Evolutionary conservation across 2,113 vertebrate genomes (phyloP), one percentile per base, ranked within the genome.

Genomic region (Pseudorhombus dupliciocellatus): DNA sequence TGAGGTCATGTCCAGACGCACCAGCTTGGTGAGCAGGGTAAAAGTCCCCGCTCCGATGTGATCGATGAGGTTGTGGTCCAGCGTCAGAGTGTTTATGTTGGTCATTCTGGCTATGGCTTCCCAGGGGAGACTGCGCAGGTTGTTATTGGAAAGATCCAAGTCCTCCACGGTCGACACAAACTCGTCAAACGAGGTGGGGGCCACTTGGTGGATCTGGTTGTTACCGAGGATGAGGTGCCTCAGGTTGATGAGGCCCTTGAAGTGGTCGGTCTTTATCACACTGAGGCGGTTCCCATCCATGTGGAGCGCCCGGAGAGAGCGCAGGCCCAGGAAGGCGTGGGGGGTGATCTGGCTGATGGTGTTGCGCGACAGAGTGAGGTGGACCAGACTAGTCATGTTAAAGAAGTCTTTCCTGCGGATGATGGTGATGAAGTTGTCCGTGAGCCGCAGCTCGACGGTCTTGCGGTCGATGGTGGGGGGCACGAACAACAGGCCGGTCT

Each of bases 331-430:
- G 2, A 98, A 98, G 73, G 97, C 95, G 0, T 94, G 94, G 0
- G 97, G 95, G 0, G 94, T 93, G 65, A 98, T 90, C 80, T 97
- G 96, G 78, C 96, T 97, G 51, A 98, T 95, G 63, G 97, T 97
- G 84, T 98, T 98, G 0, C 97, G 94, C 3, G 97, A 98, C 28
- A 98, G 87, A 1, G 97, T 98, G 54, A 98, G 95, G 87, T 98
- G 96, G 20, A 98, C 97, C 86, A 98, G 79, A 85, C 95, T 98
- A 66, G 95, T 98, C 97, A 98, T 98, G 93, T 98, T 98, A 87
- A 94, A 91, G 73, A 98, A 98, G 89, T 98, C 97, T 24, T 95
- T 92, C 55, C 91, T 93, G 4, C 96, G 95, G 14, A 98, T 93
- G 1, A 96, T 87, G 0, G 96, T 97, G 75, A 98, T 98, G 91